A percentile compares a stretch with the other conserved stretches of the same genome.
These are phyloP conservation scores for Oophaga pumilio DNA, from an alignment of 2,113 vertebrate genomes.

Conservation along the genomic window DNA sequence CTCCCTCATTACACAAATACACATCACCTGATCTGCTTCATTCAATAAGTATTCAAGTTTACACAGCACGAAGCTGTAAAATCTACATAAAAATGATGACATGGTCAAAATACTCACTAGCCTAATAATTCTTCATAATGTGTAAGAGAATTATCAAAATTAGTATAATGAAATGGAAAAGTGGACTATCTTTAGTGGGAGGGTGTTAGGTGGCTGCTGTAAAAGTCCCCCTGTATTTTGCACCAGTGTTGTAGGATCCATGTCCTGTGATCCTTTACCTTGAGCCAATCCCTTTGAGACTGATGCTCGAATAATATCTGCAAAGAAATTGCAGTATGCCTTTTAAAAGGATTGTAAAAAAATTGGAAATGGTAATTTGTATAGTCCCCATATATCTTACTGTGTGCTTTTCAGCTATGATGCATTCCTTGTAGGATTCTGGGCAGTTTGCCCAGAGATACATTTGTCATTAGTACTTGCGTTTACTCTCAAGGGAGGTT, in stretches of 20 bases:
- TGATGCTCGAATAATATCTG: not conserved
- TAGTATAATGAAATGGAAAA: not conserved
- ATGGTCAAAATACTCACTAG: no score
- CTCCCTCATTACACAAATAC: no score
- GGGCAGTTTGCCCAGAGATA: slow-evolving; percentile 50
- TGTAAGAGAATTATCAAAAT: not conserved
- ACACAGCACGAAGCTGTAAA: no score
- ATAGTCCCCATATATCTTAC: slow-evolving; percentile 7
- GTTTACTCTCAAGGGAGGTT: slow-evolving; percentile 23
- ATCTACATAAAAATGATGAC: no score
- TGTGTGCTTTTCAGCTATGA: slow-evolving; percentile 5
- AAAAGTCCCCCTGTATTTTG: not conserved
- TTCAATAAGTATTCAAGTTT: no score
- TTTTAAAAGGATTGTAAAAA: not conserved
- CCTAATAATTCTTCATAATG: no score
- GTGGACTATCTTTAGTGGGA: no score
- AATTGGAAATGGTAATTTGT: slow-evolving; percentile 4
- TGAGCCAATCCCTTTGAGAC: not conserved
- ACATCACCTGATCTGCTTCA: no score
- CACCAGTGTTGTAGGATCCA: not conserved
- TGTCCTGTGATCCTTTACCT: not conserved
- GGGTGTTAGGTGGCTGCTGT: no score
- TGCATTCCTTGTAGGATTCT: slow-evolving; percentile 30
- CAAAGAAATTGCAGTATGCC: not conserved
- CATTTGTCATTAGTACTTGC: slow-evolving; percentile 50